Conservation (phyloP, 1,140 invertebrate species). For the Hyphantria cunea region DNA sequence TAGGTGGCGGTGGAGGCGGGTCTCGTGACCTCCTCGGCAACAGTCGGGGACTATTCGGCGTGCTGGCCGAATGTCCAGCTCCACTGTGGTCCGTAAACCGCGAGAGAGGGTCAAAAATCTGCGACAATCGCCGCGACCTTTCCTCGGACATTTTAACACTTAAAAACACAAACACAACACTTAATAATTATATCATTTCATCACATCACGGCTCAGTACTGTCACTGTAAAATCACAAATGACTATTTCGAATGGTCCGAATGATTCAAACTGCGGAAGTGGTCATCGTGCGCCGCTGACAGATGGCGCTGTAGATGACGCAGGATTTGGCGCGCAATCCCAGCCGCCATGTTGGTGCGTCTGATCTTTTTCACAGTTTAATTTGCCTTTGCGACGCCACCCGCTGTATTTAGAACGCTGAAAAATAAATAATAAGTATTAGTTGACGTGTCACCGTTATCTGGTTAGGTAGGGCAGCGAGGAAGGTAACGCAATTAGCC, state of each 20-base stretch:
- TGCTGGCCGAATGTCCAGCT: slow-evolving; percentile 82
- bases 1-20: slow-evolving; percentile 82
- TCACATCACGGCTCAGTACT: slow-evolving; percentile 62
- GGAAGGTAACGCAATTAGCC: slow-evolving; percentile 62
- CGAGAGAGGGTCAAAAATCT: slow-evolving; percentile 90
- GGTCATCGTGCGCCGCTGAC: slow-evolving; percentile 40
- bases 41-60: slow-evolving; percentile 86
- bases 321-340: slow-evolving; percentile 61
- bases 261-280: slow-evolving; percentile 56
- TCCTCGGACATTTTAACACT: slow-evolving; percentile 82
- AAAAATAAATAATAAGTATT: slow-evolving; percentile 66
- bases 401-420: slow-evolving; percentile 62
- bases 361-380: slow-evolving; percentile 67
- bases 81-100: slow-evolving; percentile 84
- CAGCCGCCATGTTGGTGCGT: slow-evolving; percentile 63
- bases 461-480: slow-evolving; percentile 46
- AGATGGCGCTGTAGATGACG: slow-evolving; percentile 57
- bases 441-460: slow-evolving; percentile 45
- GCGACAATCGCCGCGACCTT: slow-evolving; percentile 86
- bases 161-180: slow-evolving; percentile 60
- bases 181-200: slow-evolving; percentile 44
- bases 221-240: slow-evolving; percentile 59
- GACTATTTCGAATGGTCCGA: slow-evolving; percentile 66
- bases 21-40: slow-evolving; percentile 82
- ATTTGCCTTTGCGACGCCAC: slow-evolving; percentile 44